Base-by-base conservation (phyloP, 2,888 invertebrate genomes). In the Acronicta leporina region DNA sequence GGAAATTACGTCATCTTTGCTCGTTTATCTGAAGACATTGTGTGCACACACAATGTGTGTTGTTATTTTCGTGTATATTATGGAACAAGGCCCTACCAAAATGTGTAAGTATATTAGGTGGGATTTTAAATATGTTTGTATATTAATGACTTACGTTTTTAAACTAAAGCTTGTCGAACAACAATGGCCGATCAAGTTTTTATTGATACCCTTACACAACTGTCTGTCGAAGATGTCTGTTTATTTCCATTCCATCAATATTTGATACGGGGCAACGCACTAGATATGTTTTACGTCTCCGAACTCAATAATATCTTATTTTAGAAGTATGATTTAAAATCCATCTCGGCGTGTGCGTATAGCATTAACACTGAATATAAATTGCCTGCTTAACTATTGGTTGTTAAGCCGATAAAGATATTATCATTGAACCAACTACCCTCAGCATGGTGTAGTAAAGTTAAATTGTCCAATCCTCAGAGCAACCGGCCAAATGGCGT, bases 401-500 rank as follows among this genome's bases (percentile, higher is more conserved):
- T 84, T 78, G 80, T 77, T 77, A 80, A 86, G 82, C 83, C 84
- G 87, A 91, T 91, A 91, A 87, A 87, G 85, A 89, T 88, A 91
- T 88, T 90, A 87, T 87, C 87, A 86, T 87, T 84, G 81, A 87
- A 90, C 85, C 87, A 88, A 88, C 87, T 86, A 86, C 87, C 90
- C 89, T 85, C 85, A 56, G 66, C 73, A 68, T 65, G 81, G 83
- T 81, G 79, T 83, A 87, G 84, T 86, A 85, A 87, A 88, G 87
- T 90, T 91, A 90, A 92, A 93, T 91, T 91, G 91, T 90, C 87
- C 90, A 91, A 92, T 89, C 85, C 85, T 79, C 81, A 85, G 79
- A 74, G 80, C 87, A 86, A 88, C 85, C 85, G 85, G 85, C 90
- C 91, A 92, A 92, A 92, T 91, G 92, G 90, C 92, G 88, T 90